A percentile compares a stretch with the other conserved stretches of the same genome.
Evolutionary conservation across 2,797 vertebrate species (phyloP).

Genomic region (Taenioides sp.): DNA sequence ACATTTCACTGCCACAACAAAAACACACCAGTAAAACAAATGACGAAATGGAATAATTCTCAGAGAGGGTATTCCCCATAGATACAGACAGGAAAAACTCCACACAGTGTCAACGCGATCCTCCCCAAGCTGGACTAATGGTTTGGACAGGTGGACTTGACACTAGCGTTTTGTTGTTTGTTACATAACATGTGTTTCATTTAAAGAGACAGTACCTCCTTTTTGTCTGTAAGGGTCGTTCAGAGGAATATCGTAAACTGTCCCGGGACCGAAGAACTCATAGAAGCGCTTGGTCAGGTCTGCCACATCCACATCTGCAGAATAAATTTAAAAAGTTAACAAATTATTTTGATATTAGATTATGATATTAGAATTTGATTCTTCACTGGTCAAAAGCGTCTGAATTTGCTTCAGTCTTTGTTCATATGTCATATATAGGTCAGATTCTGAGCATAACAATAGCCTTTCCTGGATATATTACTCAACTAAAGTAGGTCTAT

Average conservation of each 20-base stretch:
- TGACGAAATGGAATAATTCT: constrained; percentile 42
- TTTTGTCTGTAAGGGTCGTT: constrained; percentile 69
- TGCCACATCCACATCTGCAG: constrained; percentile 58
- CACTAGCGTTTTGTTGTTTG: not conserved
- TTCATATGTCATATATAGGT: not conserved
- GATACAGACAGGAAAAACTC: constrained; percentile 24
- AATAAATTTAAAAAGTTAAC: constrained; percentile 5
- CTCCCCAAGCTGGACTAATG: constrained; percentile 19
- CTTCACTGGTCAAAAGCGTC: not conserved
- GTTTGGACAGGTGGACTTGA: constrained; percentile 21
- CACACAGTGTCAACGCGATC: constrained; percentile 19
- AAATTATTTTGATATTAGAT: no score
- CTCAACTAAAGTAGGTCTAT: no score
- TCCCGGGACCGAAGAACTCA: constrained; percentile 69
- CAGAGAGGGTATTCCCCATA: constrained; percentile 26
- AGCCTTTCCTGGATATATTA: no score
- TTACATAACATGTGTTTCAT: constrained; percentile 4
- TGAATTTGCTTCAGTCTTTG: not conserved
- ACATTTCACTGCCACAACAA: constrained; percentile 20
- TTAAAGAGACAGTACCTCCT: constrained; percentile 50
- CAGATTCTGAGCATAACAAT: no score
- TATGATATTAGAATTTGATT: no score
- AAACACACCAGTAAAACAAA: constrained; percentile 18
- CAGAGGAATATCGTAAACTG: constrained; percentile 69
- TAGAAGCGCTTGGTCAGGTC: constrained; percentile 64